Evolutionary conservation across 2,888 invertebrate genomes (phyloP), one percentile per base, ranked within the genome.

Genomic region (Dascillus cervinus): DNA sequence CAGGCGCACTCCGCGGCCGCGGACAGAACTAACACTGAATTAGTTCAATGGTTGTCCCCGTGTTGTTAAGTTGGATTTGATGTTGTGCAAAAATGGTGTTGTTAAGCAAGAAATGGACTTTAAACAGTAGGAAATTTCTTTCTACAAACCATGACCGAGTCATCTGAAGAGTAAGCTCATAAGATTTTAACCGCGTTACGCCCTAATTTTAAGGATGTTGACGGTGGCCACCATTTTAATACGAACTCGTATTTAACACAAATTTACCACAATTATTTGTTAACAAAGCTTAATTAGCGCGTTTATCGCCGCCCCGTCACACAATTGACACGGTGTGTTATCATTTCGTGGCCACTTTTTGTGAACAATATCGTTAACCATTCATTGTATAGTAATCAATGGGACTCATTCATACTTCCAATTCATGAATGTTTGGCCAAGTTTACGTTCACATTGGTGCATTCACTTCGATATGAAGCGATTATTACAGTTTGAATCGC

Each of bases 81-180:
- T 64, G 64, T 62, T 58, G 60, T 59, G 55, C 55, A 57, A 64
- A 62, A 60, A 64, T 64, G 64, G 56, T 60, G 61, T 57, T 60
- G 52, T 55, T 47, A 57, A 54, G 53, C 55, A 57, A 35, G 30
- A 34, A 36, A 39, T 32, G 29, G 30, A 32, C 39, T 33, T 36
- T 26, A 34, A 37, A 29, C 41, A 38, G 38, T 49, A 49, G 49
- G 42, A 39, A 45, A 39, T 44, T 38, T 37, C 38, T 42, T 36
- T 32, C 41, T 38, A 46, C 47, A 27, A 47, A 47, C 28, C 47
- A 49, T 49, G 49, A 49, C 49, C 47, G 49, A 49, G 40, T 39
- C 43, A 36, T 39, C 39, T 49, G 49, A 49, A 44, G 49, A 49
- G 49, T 49, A 35, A 49, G 49, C 46, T 20, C 2, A 19, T 13